Percentiles rank a stretch among this genome's conserved stretches.
phyloP scores from a whole-genome alignment of 2,888 invertebrate species.

The Euproctis similis region DNA sequence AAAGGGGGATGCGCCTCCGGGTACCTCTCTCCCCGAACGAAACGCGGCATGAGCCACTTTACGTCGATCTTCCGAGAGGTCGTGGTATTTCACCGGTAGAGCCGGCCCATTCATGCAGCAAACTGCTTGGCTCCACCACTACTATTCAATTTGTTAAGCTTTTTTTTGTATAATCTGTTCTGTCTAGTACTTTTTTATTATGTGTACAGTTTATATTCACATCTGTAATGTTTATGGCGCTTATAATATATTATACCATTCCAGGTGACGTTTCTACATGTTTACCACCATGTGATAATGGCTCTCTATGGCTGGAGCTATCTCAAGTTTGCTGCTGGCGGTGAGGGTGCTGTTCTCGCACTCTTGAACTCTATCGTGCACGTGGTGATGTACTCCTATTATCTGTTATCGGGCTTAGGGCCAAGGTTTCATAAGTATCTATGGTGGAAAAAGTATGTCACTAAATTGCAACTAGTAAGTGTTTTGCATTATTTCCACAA shows the following conservation, averaged over 20 bases:
- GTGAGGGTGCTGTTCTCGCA: conserved; percentile 84
- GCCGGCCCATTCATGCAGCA: no score
- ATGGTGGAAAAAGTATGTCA: conserved; percentile 94
- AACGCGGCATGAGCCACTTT: no score
- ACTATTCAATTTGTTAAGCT: no score
- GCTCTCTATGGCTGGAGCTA: conserved; percentile 88
- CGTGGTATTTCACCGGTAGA: no score
- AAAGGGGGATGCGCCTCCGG: no score
- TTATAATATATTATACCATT: no score
- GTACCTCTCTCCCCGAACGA: no score
- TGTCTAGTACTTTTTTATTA: background rate
- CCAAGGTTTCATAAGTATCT: conserved; percentile 84
- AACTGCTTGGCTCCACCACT: no score
- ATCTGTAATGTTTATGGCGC: background rate
- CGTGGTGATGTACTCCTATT: conserved; percentile 89
- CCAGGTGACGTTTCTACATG: conserved; percentile 91
- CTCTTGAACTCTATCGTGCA: conserved; percentile 86
- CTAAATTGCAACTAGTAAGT: conserved; percentile 84
- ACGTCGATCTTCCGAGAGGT: no score
- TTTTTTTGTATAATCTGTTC: background rate
- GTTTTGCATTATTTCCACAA: no score
- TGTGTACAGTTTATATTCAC: background rate
- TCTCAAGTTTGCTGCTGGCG: conserved; percentile 85
- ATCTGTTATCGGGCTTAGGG: conserved; percentile 85
- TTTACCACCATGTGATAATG: conserved; percentile 90